These are phyloP conservation scores for Tachystola acroxantha DNA, from an alignment of 2,888 invertebrate species.

Conservation along the genomic window DNA sequence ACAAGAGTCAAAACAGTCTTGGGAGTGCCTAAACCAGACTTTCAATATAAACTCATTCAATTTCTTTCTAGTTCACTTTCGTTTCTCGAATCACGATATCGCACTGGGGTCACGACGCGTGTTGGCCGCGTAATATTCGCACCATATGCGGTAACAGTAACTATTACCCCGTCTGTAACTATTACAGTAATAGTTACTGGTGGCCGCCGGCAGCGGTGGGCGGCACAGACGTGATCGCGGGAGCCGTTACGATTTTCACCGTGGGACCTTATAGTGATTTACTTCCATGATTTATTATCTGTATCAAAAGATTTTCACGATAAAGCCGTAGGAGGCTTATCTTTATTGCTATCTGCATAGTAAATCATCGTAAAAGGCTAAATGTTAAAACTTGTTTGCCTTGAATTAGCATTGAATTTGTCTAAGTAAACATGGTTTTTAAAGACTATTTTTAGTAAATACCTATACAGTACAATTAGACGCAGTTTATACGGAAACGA, in stretches of 20 bases:
- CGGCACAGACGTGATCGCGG: slow-evolving; percentile 12
- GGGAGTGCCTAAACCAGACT: background rate
- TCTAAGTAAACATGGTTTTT: background rate
- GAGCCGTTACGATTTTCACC: slow-evolving; percentile 19
- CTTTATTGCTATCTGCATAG: background rate
- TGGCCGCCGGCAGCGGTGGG: slow-evolving; percentile 8
- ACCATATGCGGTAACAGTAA: slow-evolving; percentile 18
- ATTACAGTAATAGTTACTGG: slow-evolving; percentile 9
- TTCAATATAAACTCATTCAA: background rate
- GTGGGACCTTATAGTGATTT: slow-evolving; percentile 9
- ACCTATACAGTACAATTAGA: background rate
- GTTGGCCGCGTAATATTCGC: slow-evolving; percentile 12
- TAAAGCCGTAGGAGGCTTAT: background rate
- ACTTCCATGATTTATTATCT: background rate
- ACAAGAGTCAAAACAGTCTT: too few species aligned
- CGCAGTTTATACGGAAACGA: background rate
- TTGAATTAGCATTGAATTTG: background rate
- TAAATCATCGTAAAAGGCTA: background rate
- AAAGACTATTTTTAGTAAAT: background rate
- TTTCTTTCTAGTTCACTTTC: slow-evolving; percentile 8
- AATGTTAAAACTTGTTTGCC: background rate
- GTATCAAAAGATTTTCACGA: background rate
- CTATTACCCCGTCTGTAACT: slow-evolving; percentile 13
- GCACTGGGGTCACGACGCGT: slow-evolving; percentile 13
- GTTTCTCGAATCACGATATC: slow-evolving; percentile 7